Evolutionary conservation across 2,888 invertebrate genomes (phyloP).

Genomic region (Agrotis puta): DNA sequence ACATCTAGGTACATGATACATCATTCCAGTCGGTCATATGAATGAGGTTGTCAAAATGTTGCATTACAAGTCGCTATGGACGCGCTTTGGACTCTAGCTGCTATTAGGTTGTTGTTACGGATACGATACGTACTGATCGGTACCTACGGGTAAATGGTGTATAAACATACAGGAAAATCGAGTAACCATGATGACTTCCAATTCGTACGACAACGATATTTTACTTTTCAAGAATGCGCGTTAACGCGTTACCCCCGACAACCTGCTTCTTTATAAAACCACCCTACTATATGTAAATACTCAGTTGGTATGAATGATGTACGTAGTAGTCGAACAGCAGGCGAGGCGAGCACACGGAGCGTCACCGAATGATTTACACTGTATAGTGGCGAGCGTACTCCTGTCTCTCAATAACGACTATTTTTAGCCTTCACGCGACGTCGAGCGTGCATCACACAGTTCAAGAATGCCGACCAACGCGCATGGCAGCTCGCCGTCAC

Average conservation of each 20-base stretch:
- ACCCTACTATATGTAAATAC: too few species aligned
- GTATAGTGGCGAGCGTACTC: conserved; percentile 4
- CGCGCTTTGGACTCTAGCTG: too few species aligned
- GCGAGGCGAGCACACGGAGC: neutral
- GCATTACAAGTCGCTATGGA: neutral
- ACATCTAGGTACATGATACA: conserved; percentile 1
- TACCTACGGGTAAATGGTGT: too few species aligned
- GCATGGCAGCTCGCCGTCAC: conserved; percentile 2
- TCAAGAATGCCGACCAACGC: conserved; percentile 27
- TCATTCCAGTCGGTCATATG: neutral
- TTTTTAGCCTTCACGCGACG: conserved; percentile 49
- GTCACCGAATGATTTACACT: conserved; percentile 1
- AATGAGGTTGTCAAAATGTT: conserved; percentile 13
- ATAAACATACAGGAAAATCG: too few species aligned
- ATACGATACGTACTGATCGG: too few species aligned
- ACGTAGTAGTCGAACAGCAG: neutral
- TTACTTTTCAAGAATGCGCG: too few species aligned
- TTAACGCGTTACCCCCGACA: too few species aligned
- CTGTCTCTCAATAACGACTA: conserved; percentile 57
- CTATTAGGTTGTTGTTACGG: too few species aligned
- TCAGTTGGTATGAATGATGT: too few species aligned
- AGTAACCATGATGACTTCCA: too few species aligned
- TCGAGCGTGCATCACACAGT: conserved; percentile 33
- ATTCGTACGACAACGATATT: too few species aligned
- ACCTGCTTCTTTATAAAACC: too few species aligned